Base-by-base conservation (phyloP, 2,113 vertebrate species). In the Brachyistius frenatus region DNA sequence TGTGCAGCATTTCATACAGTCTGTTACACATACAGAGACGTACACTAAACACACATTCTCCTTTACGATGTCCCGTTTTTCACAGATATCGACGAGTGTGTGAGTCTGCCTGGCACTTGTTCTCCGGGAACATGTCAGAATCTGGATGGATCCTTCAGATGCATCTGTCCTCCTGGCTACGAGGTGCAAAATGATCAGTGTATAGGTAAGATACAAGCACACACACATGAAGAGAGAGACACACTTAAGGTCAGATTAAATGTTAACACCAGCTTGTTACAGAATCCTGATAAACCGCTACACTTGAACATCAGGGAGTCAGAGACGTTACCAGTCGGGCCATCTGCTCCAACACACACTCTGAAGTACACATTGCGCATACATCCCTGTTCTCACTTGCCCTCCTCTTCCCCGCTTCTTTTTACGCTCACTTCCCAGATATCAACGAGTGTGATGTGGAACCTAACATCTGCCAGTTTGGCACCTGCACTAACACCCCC, bases 121-220 rank as follows among this genome's bases (percentile, higher is more conserved):
- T 95, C 96, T 11, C 97, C 97, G 0, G 98, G 98, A 68, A 98
- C 96, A 6, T 99, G 98, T 85, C 97, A 98, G 93, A 99, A 99
- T 83, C 88, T 98, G 37, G 95, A 97, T 49, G 97, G 98, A 11
- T 97, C 97, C 3, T 99, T 99, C 94, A 96, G 95, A 68, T 99
- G 98, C 66, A 97, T 98, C 92, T 99, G 98, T 56, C 96, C 97
- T 0, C 92, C 93, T 0, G 97, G 98, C 11, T 99, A 97, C 8
- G 96, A 96, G 66, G 96, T 98, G 69, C 96, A 98, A 87, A 97
- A 96, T 1, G 96, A 98, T 88, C 96, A 95, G 89, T 99, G 98
- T 66, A 94, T 98, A 0, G 97, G 97, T 99, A 74, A 57, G 67
- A 63, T 37, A 47, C 71, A 32, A 32, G 67, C 32, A 66, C 37